Evolutionary conservation across 2,113 vertebrate species (phyloP).

Genomic region (Psittacula cyanocephala): DNA sequence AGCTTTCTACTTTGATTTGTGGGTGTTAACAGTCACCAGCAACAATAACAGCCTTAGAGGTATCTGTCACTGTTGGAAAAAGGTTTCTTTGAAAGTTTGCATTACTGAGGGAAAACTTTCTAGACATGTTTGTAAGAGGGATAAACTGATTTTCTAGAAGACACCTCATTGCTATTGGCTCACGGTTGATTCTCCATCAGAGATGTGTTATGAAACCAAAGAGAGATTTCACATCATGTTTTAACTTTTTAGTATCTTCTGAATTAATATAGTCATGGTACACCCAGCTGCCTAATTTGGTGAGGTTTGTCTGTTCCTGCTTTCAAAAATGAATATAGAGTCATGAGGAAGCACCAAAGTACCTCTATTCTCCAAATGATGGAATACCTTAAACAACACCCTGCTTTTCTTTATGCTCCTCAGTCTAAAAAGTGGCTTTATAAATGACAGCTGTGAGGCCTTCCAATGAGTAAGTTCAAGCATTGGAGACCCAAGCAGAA

Average conservation of each 20-base stretch:
- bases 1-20: not conserved
- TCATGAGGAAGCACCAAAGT: not conserved
- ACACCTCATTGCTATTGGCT: not conserved
- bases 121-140: not conserved
- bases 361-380: not conserved
- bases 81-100: not conserved
- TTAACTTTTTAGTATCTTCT: not conserved
- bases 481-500: not conserved
- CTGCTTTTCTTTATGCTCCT: not conserved
- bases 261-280: not conserved
- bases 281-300: not conserved
- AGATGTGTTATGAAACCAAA: not conserved
- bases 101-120: not conserved
- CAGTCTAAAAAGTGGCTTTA: not conserved
- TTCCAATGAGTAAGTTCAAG: not conserved
- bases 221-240: not conserved
- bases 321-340: not conserved
- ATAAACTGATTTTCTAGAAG: not conserved
- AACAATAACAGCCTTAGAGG: not conserved
- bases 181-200: not conserved
- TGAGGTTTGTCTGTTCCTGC: not conserved
- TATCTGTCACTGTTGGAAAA: not conserved
- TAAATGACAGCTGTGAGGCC: not conserved
- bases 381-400: not conserved
- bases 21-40: not conserved